Evolutionary conservation across 2,113 vertebrate genomes (phyloP).

Genomic region (Heteronetta atricapilla): DNA sequence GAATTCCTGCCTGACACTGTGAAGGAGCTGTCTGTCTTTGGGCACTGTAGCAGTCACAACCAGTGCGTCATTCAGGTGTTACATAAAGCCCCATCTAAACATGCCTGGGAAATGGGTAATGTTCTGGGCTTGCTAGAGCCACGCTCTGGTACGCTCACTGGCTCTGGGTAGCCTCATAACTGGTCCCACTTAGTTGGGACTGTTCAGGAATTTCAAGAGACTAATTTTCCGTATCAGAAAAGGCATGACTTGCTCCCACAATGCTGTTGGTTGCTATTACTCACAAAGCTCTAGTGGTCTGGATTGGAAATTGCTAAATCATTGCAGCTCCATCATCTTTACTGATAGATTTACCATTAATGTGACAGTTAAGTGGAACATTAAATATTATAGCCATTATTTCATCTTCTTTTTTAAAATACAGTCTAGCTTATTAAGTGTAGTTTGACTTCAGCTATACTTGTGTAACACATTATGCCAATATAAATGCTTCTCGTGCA

Average conservation of each 20-base stretch:
- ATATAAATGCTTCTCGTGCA: not conserved
- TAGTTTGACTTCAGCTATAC: conserved; percentile 38
- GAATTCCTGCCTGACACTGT: not conserved
- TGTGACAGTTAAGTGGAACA: conserved; percentile 22
- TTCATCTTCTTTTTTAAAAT: conserved; percentile 34
- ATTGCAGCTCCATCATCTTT: not conserved
- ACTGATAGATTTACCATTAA: conserved; percentile 31
- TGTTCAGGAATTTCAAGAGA: not conserved
- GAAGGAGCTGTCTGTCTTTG: not conserved
- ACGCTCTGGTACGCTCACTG: not conserved
- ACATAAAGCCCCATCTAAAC: not conserved
- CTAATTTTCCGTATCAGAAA: not conserved
- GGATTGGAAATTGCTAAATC: conserved; percentile 22
- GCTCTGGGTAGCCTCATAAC: not conserved
- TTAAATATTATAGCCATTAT: conserved; percentile 52
- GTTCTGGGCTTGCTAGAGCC: not conserved
- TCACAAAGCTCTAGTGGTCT: not conserved
- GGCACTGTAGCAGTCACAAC: not conserved
- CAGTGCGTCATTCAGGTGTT: rapidly evolving
- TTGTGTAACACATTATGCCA: not conserved
- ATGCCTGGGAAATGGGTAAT: not conserved
- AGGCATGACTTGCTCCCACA: not conserved
- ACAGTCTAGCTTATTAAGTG: conserved; percentile 16
- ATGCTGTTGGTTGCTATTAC: not conserved
- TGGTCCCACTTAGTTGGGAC: not conserved